Evolutionary conservation across 2,888 invertebrate genomes (phyloP).

Genomic region (Muschampia staudingeri): DNA sequence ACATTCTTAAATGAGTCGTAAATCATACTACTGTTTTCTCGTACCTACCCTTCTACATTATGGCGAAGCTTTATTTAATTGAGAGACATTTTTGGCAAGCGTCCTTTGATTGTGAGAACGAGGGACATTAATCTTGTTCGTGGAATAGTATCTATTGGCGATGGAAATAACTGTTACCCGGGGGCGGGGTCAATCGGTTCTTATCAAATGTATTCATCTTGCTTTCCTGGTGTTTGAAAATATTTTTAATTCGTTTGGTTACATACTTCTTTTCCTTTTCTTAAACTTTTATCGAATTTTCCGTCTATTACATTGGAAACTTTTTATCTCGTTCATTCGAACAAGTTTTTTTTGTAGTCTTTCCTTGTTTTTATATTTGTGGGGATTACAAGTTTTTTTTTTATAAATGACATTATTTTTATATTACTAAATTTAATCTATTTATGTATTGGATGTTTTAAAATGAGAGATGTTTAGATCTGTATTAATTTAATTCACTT

Average conservation of each 20-base stretch:
- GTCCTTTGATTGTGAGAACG: conserved; percentile 65
- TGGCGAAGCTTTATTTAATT: conserved; percentile 47
- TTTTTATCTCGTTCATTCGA: not conserved
- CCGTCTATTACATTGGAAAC: too few species aligned
- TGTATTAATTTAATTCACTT: too few species aligned
- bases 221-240: not conserved
- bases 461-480: too few species aligned
- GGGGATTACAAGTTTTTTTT: too few species aligned
- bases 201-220: conserved; percentile 36
- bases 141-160: conserved; percentile 46
- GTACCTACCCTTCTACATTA: conserved; percentile 36
- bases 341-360: not conserved
- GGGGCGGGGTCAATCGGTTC: conserved; percentile 23
- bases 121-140: conserved; percentile 57
- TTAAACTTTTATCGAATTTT: not conserved
- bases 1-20: conserved; percentile 27
- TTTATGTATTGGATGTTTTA: too few species aligned
- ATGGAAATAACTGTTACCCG: conserved; percentile 51
- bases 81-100: conserved; percentile 72
- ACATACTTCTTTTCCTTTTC: not conserved
- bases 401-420: too few species aligned
- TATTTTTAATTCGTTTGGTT: not conserved
- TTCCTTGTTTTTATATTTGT: too few species aligned
- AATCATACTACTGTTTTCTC: conserved; percentile 33
- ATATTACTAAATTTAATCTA: too few species aligned